A percentile compares a stretch with the other conserved stretches of the same genome.
These are phyloP conservation scores for Mus spicilegus DNA, from an alignment of 2,113 vertebrate species.

Conservation along the genomic window DNA sequence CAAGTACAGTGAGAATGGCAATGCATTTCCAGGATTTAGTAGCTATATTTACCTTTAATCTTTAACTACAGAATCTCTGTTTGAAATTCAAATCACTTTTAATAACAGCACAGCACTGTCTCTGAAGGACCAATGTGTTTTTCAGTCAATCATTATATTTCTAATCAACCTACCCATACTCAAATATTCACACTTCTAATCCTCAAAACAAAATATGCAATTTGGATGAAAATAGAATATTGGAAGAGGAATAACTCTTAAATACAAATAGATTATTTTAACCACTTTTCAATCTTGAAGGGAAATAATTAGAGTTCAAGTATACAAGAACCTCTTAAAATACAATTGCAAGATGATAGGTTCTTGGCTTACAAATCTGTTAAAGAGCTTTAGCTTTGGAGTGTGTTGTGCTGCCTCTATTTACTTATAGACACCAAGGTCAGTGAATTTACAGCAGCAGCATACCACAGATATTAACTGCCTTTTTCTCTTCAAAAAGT, in stretches of 20 bases:
- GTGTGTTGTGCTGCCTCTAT: not conserved
- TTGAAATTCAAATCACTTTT: not conserved
- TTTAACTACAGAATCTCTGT: not conserved
- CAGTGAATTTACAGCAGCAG: rapidly evolving
- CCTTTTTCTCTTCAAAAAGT: not conserved
- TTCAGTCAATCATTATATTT: not conserved
- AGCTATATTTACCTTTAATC: not conserved
- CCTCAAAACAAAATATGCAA: not conserved
- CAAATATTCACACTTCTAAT: not conserved
- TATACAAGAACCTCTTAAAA: not conserved
- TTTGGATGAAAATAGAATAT: not conserved
- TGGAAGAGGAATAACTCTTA: not conserved
- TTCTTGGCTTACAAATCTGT: not conserved
- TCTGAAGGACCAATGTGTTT: not conserved
- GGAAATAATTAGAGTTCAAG: conserved; percentile 39
- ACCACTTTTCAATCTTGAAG: conserved; percentile 9
- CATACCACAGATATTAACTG: no score
- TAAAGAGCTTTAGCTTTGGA: not conserved
- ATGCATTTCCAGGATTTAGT: not conserved
- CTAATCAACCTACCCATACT: not conserved
- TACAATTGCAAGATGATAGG: not conserved
- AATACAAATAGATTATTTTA: not conserved
- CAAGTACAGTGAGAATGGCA: not conserved
- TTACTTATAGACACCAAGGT: not conserved
- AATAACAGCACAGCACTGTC: not conserved